Base-by-base conservation (phyloP, 1,140 invertebrate species). In the Meloidogyne floridensis region DNA sequence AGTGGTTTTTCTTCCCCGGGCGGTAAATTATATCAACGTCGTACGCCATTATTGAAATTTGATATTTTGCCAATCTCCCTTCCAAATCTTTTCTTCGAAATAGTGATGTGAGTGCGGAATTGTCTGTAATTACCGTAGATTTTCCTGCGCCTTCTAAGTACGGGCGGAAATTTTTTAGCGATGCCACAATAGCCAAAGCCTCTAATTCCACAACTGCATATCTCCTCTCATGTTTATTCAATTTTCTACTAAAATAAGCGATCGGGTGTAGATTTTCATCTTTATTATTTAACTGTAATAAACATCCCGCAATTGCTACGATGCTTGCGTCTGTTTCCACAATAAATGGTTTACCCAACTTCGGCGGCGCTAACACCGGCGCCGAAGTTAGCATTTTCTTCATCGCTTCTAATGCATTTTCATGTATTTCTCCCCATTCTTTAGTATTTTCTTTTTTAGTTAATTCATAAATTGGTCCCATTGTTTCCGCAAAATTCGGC, bases 251-350 rank as follows among this genome's bases (percentile, higher is more conserved):
- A 18, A 56, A 51, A 79, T 81, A 81, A 11, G 65, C 51, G 3
- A 82, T 42, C 10, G 80, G 80, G 53, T 81, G 80, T 2, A 42
- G 11, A 3, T 81, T 11, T 8, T 43, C 73, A 3, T 78, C 51
- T 0, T 3, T n/a, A 2, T 20, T 54, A 2, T 51, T 80, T 56
- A 20, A 20, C 1, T 80, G 80, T 0, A 80, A 47, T 0, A 80
- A 7, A 11, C 47, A 53, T 80, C n/a, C 80, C 10, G 70, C 80
- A 7, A 79, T 69, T 3, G 80, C 80, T 5, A 3, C 3, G 3
- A 74, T 51, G n/a, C 80, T 81, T 1, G 81, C 81, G 15, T 82
- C 81, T 4, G 65, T 82, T 32, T 82, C 81, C 0, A 82, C 75
- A 2, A 76, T 70, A 53, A 82, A 82, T 18, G 81, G 81, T 75